Base-by-base conservation (phyloP, 2,113 vertebrate species). In the Sinocyclocheilus maitianheensis region DNA sequence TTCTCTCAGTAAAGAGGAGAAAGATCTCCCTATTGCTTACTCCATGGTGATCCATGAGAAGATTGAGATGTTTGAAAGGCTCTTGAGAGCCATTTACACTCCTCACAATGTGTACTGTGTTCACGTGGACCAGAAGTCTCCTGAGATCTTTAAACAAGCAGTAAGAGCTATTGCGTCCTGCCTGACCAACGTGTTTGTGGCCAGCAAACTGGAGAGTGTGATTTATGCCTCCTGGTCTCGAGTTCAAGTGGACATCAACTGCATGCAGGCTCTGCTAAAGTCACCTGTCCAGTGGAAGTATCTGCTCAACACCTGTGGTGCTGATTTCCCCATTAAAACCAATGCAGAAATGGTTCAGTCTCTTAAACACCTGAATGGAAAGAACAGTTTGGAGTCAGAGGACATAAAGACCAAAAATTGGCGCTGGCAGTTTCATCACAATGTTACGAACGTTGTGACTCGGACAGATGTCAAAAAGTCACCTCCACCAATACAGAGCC, bases 261-360 rank as follows among this genome's bases (percentile, higher is more conserved):
- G 97, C 87, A 98, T 99, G 96, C 89, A 94, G 76, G 96, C 97
- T 76, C 90, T 99, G 78, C 86, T 97, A 60, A 90, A 65, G 58
- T 96, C 94, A 34, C 24, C 87, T 0, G 88, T 97, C 53, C 92
- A 87, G 0, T 99, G 97, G 97, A 96, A 46, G 53, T 99, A 99
- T 85, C 9, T 99, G 51, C 93, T 80, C 0, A 99, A 98, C 86
- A 97, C 97, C 0, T 99, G 97, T 0, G 97, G 98, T 82, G 91
- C 96, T 0, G 98, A 99, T 84, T 98, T 99, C 84, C 97, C 98
- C 30, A 94, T 99, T 84, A 99, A 99, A 93, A 99, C 96, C 79
- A 99, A 99, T 0, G 85, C 92, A 0, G 96, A 99, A 90, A 97
- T 96, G 0, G 94, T 99, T 3, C 92, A 43, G 0, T 53, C 88